Base-by-base conservation (phyloP, 2,113 vertebrate species). In the Siniperca chuatsi region DNA sequence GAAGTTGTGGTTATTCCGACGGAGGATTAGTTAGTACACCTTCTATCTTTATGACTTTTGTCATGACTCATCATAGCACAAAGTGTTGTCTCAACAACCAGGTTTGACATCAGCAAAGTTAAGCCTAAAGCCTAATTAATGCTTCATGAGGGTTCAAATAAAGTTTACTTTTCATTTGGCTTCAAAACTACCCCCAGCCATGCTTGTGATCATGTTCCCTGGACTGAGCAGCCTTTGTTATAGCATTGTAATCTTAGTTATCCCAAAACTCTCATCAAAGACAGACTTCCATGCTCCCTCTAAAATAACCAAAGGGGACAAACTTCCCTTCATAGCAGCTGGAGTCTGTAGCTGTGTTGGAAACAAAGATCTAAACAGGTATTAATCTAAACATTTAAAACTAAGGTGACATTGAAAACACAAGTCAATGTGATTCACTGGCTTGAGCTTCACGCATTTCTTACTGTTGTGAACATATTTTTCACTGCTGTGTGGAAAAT, bases 381-480 rank as follows among this genome's bases (percentile, higher is more conserved):
- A 58, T 69, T 75, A 6, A 72, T 73, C 35, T 72, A 8, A 40
- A 52, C 8, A 52, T 64, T 11, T 76, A 29, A 81, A 70, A n/a
- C 37, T 70, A 67, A 50, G 50, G 68, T 73, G 86, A 89, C 85
- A 78, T 71, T 89, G 67, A 84, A 81, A 52, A 62, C 69, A 44
- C 4, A 29, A 78, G 48, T 55, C 0, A 7, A n/a, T 71, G 66
- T 40, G 82, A 79, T 74, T 74, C 42, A 65, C n/a, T 52, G 25
- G 10, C 12, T 50, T 25, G 6, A 54, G 20, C 46, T 58, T 20
- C n/a, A 33, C 55, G 8, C 68, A 61, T 33, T 44, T 73, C 21
- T 61, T 37, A 46, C 20, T 42, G 8, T 58, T 21, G 21, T 79
- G 58, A 33, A 15, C 54, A 76, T 50, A 68, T 78, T 88, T 78